Evolutionary conservation across 2,888 invertebrate genomes (phyloP).

Genomic region (Lobophora halterata): DNA sequence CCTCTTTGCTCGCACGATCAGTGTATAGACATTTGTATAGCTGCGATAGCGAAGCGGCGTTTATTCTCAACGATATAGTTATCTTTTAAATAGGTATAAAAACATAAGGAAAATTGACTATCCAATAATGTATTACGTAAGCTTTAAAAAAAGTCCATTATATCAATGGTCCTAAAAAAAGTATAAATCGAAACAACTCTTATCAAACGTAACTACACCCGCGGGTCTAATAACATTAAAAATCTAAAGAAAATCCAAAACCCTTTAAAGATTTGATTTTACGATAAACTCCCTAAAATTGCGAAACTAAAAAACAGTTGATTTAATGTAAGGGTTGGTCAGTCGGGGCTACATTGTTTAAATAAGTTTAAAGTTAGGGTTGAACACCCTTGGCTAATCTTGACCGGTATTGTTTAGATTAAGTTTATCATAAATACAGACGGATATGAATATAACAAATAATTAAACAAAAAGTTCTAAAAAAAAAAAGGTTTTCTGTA

Average conservation of each 20-base stretch:
- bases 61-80: no score
- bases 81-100: no score
- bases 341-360: constrained; percentile 54
- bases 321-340: constrained; percentile 70
- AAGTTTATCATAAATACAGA: constrained; percentile 18
- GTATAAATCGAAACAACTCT: constrained; percentile 29
- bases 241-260: constrained; percentile 62
- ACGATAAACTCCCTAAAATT: constrained; percentile 58
- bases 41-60: no score
- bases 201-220: constrained; percentile 58
- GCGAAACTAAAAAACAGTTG: constrained; percentile 46
- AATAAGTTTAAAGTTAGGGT: constrained; percentile 67
- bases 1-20: no score
- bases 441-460: no score
- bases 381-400: constrained; percentile 42
- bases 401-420: constrained; percentile 33
- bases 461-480: no score
- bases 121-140: no score
- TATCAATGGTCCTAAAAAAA: constrained; percentile 13
- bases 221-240: constrained; percentile 70
- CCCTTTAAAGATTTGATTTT: constrained; percentile 60
- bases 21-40: no score
- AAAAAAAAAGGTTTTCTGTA: no score
- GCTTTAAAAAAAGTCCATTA: no score
- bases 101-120: no score